A percentile compares a stretch with the other conserved stretches of the same genome.
Conservation (phyloP, 2,888 invertebrate genomes). For the Halictus ligatus region DNA sequence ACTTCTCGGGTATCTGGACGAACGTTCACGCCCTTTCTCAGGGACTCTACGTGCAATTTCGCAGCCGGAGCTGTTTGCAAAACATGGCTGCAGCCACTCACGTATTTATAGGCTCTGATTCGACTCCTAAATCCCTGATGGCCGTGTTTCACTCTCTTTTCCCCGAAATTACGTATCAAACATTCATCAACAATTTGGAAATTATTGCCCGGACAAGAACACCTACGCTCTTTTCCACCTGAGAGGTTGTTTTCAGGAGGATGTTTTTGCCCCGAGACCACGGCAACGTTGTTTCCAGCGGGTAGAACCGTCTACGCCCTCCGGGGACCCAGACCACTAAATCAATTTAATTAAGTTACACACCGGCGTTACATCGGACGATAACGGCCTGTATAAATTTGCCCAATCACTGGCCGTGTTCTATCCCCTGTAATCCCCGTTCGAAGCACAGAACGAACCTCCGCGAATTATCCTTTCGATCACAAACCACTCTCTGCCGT, state of each 20-base stretch:
- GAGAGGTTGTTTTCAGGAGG: background rate
- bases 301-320: background rate
- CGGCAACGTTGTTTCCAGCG: background rate
- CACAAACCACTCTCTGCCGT: background rate
- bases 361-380: constrained; percentile 21
- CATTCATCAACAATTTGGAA: constrained; percentile 20
- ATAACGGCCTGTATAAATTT: constrained; percentile 37
- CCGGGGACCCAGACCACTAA: constrained; percentile 11
- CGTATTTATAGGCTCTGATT: constrained; percentile 34
- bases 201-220: background rate
- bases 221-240: background rate
- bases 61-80: background rate
- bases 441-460: constrained; percentile 2
- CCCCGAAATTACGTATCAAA: constrained; percentile 8
- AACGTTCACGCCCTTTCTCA: background rate
- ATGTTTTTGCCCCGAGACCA: background rate
- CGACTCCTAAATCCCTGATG: constrained; percentile 6
- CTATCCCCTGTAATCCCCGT: constrained; percentile 10
- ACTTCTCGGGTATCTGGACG: background rate
- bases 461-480: constrained; percentile 9
- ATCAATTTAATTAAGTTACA: constrained; percentile 50
- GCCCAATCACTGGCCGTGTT: constrained; percentile 20
- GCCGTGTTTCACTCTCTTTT: background rate
- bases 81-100: constrained; percentile 23
- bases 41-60: background rate